A percentile compares a stretch with the other conserved stretches of the same genome.
phyloP scores from a whole-genome alignment of 2,888 invertebrate genomes.

The Sicus ferrugineus region DNA sequence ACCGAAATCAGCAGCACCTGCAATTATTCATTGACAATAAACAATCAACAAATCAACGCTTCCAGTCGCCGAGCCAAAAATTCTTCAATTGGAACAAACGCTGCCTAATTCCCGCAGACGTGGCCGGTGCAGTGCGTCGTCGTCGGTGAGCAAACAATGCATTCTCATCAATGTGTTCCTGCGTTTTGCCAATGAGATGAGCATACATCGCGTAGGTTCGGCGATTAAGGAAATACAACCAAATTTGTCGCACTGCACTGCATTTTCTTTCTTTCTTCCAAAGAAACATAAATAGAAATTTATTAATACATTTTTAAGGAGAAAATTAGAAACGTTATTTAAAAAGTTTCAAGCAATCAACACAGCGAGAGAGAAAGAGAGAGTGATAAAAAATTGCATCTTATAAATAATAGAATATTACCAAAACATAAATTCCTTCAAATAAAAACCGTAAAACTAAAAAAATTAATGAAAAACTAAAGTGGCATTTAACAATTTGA shows the following conservation, averaged over 20 bases:
- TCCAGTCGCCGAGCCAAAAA: background rate
- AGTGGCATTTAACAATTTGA: no score
- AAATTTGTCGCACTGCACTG: slow-evolving; percentile 3
- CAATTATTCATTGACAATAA: slow-evolving; percentile 1
- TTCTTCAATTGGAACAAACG: slow-evolving; percentile 20
- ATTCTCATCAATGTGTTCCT: background rate
- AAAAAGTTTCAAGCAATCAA: slow-evolving; percentile 5
- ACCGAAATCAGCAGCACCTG: slow-evolving; percentile 4
- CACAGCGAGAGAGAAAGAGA: slow-evolving; percentile 13
- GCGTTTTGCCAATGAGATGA: slow-evolving; percentile 23
- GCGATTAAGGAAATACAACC: slow-evolving; percentile 17
- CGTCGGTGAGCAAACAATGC: slow-evolving; percentile 7
- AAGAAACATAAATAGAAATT: slow-evolving; percentile 10
- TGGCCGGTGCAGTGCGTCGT: slow-evolving; percentile 26
- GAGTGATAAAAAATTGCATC: no score
- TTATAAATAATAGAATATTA: no score
- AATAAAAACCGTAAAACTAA: no score
- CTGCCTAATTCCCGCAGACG: slow-evolving; percentile 16
- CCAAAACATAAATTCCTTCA: no score
- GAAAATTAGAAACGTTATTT: slow-evolving; percentile 13
- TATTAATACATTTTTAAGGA: no score
- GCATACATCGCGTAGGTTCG: background rate
- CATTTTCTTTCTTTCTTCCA: no score
- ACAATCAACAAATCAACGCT: slow-evolving; percentile 1
- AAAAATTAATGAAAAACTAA: no score